phyloP scores from a whole-genome alignment of 2,113 vertebrate genomes.

The Hemicordylus capensis region DNA sequence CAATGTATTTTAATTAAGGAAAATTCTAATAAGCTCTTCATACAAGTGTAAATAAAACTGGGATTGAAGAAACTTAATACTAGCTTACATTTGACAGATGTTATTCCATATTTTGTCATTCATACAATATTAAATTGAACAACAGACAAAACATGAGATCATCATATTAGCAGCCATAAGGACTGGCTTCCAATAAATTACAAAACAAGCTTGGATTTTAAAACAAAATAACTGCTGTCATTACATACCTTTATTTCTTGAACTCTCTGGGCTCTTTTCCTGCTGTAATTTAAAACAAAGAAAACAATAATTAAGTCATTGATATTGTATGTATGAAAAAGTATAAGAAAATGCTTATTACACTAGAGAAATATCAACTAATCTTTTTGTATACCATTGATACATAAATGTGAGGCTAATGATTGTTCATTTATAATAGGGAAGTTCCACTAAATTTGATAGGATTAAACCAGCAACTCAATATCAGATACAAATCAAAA shows the following conservation, averaged over 20 bases:
- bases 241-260: constrained; percentile 78
- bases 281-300: constrained; percentile 78
- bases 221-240: constrained; percentile 29
- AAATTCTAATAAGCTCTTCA: neutral
- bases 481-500: neutral
- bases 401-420: neutral
- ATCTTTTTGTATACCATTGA: neutral
- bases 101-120: neutral
- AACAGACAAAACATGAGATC: neutral
- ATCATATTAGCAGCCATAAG: neutral
- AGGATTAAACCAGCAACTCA: neutral
- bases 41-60: neutral
- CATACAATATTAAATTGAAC: constrained; percentile 17
- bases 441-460: neutral
- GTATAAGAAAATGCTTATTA: neutral
- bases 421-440: neutral
- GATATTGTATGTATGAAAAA: neutral
- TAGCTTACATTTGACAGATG: neutral
- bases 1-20: neutral
- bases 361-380: neutral
- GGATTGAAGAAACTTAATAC: neutral
- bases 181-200: neutral
- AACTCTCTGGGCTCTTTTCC: constrained; percentile 76
- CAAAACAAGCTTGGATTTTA: constrained; percentile 8
- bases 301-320: constrained; percentile 39